A percentile compares a stretch with the other conserved stretches of the same genome.
Conservation (phyloP, 2,888 invertebrate species). For the Lottia gigantea region DNA sequence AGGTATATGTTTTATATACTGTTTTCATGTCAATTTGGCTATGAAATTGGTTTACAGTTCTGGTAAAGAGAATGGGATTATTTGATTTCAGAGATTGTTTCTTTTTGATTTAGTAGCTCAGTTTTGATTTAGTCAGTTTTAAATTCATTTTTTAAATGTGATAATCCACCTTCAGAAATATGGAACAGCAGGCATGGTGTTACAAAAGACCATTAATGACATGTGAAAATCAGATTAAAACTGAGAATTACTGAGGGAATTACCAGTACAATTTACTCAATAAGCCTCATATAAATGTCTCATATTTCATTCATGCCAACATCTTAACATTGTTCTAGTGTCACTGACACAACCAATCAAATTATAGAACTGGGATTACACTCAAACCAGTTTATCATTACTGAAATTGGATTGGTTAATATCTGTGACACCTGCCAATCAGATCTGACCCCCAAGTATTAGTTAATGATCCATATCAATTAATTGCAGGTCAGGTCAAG, state of each 20-base stretch:
- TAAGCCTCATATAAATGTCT: background rate
- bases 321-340: background rate
- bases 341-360: background rate
- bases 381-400: background rate
- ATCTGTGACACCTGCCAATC: background rate
- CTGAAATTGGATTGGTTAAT: background rate
- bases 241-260: background rate
- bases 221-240: background rate
- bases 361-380: background rate
- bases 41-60: too few species aligned
- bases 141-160: too few species aligned
- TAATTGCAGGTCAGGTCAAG: conserved; percentile 2
- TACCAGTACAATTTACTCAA: background rate
- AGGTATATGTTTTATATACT: too few species aligned
- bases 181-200: background rate
- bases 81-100: too few species aligned
- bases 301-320: background rate
- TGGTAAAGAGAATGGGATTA: too few species aligned
- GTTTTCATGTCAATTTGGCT: too few species aligned
- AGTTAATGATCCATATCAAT: conserved; percentile 11
- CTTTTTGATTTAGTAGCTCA: too few species aligned
- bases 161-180: too few species aligned
- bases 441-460: conserved; percentile 3
- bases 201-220: background rate
- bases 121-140: too few species aligned